Evolutionary conservation across 53 echinoderm and acorn worm genomes (phyloP), one percentile per base, ranked within the genome.

Genomic region (Temnopleurus reevesii): DNA sequence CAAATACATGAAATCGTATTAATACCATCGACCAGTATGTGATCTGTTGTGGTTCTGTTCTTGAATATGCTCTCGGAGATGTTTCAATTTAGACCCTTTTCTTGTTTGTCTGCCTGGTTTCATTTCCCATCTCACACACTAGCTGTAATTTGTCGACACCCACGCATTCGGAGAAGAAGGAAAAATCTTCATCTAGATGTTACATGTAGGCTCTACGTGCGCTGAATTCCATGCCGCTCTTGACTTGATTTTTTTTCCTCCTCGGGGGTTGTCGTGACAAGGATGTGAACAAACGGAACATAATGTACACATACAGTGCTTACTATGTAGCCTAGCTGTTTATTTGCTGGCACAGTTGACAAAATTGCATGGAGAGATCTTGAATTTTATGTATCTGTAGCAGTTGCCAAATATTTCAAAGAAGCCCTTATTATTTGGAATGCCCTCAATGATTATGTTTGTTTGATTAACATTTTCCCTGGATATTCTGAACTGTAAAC

Each of bases 61-160:
- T 12, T 71, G 71, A 38, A 41, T 71, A 7, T 38, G 36, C 15
- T 23, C 7, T 71, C 17, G 15, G 49, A 49, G 43, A 41, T 41
- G 71, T 71, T n/a, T 0, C 8, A 41, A 41, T 19, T 23, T 71
- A 15, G 43, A 27, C 63, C 41, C 41, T 63, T 24, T 71, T 19
- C 71, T n/a, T n/a, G n/a, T 0, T 55, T 55, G 4, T 71, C 71
- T 2, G 8, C 21, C 41, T 43, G 41, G 41, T n/a, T 7, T 8
- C 19, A n/a, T 71, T 41, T 71, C 36, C 23, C 21, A 6, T n/a
- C 23, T 21, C 71, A n/a, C n/a, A 41, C 43, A 24, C 59, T 35
- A 33, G 84, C 84, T 84, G 59, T 71, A 71, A 71, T 71, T 71
- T 71, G 71, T 71, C 21, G 36, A 71, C 71, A 19, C 71, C 71